Evolutionary conservation across 2,113 vertebrate species (phyloP).

Genomic region (Labeo rohita): DNA sequence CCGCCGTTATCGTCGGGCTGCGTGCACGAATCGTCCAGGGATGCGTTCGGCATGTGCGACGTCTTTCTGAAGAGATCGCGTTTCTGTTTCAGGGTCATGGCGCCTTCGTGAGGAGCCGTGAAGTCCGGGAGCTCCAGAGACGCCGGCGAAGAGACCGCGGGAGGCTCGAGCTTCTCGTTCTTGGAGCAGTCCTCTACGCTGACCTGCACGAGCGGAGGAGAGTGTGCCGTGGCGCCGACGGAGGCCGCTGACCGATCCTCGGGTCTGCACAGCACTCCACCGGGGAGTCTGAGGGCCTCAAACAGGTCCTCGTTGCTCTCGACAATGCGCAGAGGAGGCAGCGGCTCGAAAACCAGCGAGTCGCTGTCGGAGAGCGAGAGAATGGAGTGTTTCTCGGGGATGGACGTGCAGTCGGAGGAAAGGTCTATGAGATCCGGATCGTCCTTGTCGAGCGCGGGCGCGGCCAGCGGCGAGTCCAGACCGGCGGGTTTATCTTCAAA

Average conservation of each 20-base stretch:
- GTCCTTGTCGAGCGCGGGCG: constrained; percentile 77
- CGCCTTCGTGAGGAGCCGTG: constrained; percentile 75
- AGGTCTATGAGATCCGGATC: constrained; percentile 94
- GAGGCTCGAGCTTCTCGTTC: constrained; percentile 39
- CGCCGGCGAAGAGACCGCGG: constrained; percentile 35
- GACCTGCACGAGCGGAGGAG: constrained; percentile 86
- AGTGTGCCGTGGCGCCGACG: constrained; percentile 50
- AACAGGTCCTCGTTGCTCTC: constrained; percentile 92
- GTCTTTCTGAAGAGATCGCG: constrained; percentile 91
- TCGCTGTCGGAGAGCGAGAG: constrained; percentile 95
- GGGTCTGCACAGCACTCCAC: constrained; percentile 57
- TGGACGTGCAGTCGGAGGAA: constrained; percentile 92
- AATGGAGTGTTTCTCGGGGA: constrained; percentile 92
- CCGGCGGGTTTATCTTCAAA: constrained; percentile 83
- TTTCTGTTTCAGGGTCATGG: constrained; percentile 92
- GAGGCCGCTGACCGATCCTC: constrained; percentile 52
- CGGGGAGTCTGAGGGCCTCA: constrained; percentile 72
- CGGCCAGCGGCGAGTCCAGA: constrained; percentile 72
- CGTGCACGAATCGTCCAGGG: constrained; percentile 80
- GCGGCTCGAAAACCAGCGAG: constrained; percentile 92
- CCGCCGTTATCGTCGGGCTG: constrained; percentile 64
- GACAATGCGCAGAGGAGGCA: constrained; percentile 94
- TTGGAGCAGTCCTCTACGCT: constrained; percentile 90
- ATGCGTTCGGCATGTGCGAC: constrained; percentile 83
- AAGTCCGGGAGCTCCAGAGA: constrained; percentile 68